Percentiles rank a stretch among this genome's conserved stretches.
Evolutionary conservation across 2,888 invertebrate species (phyloP).

Genomic region (Dryobotodes eremita): DNA sequence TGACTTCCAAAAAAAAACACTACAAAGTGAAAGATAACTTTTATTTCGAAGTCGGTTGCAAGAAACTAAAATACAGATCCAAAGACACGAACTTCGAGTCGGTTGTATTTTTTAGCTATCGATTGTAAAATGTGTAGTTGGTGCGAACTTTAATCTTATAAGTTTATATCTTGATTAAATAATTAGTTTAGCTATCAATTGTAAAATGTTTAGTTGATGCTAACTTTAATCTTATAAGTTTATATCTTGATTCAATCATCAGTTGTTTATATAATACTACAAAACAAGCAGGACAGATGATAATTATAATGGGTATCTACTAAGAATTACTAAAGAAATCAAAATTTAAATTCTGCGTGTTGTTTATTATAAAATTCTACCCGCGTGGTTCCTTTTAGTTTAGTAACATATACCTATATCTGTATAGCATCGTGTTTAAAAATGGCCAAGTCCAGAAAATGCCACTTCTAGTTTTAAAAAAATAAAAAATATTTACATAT

Average conservation of each 20-base stretch:
- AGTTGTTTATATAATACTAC: background rate
- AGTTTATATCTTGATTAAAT: background rate
- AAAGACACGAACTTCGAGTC: too few species aligned
- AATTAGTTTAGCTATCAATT: background rate
- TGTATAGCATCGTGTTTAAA: too few species aligned
- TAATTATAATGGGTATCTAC: background rate
- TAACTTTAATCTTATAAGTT: background rate
- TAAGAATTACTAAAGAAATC: background rate
- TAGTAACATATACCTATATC: background rate
- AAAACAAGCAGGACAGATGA: background rate
- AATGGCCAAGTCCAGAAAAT: too few species aligned
- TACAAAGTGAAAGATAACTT: too few species aligned
- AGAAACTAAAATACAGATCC: too few species aligned
- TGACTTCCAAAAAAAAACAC: too few species aligned
- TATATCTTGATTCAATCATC: slow-evolving; percentile 4
- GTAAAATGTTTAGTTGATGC: background rate
- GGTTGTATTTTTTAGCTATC: too few species aligned
- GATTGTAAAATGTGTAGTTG: background rate
- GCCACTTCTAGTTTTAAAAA: too few species aligned
- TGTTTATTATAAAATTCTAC: background rate
- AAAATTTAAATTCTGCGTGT: background rate
- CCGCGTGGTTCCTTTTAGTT: background rate
- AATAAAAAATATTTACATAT: too few species aligned
- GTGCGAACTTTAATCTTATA: background rate
- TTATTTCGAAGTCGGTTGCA: too few species aligned